Base-by-base conservation (phyloP, 2,797 vertebrate species). In the Tachyglossus aculeatus region DNA sequence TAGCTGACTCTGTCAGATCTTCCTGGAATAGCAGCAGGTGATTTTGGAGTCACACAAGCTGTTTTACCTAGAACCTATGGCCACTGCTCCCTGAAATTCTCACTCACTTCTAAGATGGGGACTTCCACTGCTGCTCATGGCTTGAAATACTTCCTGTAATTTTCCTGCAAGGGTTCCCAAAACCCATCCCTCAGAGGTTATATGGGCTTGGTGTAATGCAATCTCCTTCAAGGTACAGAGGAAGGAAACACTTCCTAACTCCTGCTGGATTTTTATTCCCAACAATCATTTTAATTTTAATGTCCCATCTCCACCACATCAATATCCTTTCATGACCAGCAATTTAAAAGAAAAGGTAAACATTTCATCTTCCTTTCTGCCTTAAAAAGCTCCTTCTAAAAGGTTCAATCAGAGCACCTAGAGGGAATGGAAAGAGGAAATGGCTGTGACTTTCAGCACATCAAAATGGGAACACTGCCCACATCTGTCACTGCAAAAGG, bases 251-350 rank as follows among this genome's bases (percentile, higher is more conserved):
- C n/a, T 54, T 53, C 36, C 66, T 84, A 76, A 78, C 66, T 61
- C 65, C 78, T 70, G 53, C 67, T 61, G 4, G 13, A 0, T 50
- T 60, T 68, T 73, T 60, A 83, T 80, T 71, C 67, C n/a, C 64
- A 0, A 2, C 27, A 75, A 80, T 78, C 79, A 87, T 77, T 87
- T 80, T 82, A 31, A 48, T 80, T 85, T 78, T 82, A 85, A 61
- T 48, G 53, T 38, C 81, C 51, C 61, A 16, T 76, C 78, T 69
- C 45, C 64, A 24, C 67, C 70, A n/a, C 48, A 76, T 71, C 61
- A 62, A 67, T 86, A 86, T 69, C 38, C 10, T 76, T 70, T 79
- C 57, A 61, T 43, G 0, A n/a, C 29, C 9, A 67, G 45, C 24
- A 0, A 86, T 80, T 6, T 11, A 66, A 71, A 71, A 58, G 54